phyloP scores from a whole-genome alignment of 92 coral and sea anemone genomes.

The Bergia sp. region DNA sequence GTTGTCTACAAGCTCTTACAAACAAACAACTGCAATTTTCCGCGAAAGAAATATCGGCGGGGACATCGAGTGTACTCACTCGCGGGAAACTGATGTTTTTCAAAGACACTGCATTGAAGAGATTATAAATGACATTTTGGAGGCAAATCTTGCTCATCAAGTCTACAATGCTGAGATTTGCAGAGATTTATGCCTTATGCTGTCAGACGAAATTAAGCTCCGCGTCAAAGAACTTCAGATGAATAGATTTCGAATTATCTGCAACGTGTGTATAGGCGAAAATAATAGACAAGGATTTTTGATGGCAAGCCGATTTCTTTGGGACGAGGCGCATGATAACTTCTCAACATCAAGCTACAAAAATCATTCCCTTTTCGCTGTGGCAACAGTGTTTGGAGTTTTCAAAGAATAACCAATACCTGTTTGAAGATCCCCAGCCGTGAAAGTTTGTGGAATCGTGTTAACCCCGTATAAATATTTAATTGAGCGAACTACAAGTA shows the following conservation, averaged over 20 bases:
- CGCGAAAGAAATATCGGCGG: not conserved
- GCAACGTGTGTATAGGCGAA: slow-evolving; percentile 82
- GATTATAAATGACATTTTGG: slow-evolving; percentile 74
- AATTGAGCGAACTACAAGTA: not conserved
- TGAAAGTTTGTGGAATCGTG: not conserved
- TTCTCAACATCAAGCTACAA: slow-evolving; percentile 83
- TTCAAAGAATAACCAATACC: slow-evolving; percentile 55
- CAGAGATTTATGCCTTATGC: slow-evolving; percentile 56
- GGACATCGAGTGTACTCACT: not conserved
- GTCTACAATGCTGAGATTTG: slow-evolving; percentile 61
- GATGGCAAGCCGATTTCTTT: slow-evolving; percentile 91
- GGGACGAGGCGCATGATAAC: slow-evolving; percentile 84
- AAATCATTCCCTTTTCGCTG: slow-evolving; percentile 88
- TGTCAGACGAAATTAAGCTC: slow-evolving; percentile 77
- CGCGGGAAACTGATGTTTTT: slow-evolving; percentile 50
- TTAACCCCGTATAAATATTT: not conserved
- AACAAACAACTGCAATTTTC: not conserved
- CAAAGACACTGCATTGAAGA: slow-evolving; percentile 59
- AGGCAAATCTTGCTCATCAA: slow-evolving; percentile 55
- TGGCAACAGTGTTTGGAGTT: slow-evolving; percentile 89
- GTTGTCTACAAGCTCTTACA: slow-evolving; percentile 9
- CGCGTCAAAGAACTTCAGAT: slow-evolving; percentile 74
- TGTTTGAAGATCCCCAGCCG: slow-evolving; percentile 8
- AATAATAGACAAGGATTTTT: slow-evolving; percentile 74
- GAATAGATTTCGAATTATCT: slow-evolving; percentile 76